Conservation (phyloP, 2,113 vertebrate species). For the Phaetusa simplex region DNA sequence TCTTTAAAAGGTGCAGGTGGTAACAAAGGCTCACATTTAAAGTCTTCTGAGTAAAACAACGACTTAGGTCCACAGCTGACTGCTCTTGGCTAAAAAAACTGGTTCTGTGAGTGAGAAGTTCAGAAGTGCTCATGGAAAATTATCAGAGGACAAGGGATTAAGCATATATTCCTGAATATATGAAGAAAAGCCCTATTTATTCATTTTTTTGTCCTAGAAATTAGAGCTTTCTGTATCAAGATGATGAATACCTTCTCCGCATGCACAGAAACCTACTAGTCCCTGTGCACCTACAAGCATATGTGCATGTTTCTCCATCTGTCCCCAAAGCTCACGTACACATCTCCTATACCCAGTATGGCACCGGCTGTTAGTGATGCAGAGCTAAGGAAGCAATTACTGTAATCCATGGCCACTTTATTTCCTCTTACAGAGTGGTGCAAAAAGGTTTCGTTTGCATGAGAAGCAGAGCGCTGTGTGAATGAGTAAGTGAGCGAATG, state of each 20-base stretch:
- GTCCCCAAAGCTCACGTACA: neutral
- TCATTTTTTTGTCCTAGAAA: neutral
- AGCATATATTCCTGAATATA: neutral
- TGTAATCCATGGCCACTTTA: neutral
- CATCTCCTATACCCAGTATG: neutral
- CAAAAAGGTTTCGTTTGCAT: neutral
- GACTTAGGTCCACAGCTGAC: neutral
- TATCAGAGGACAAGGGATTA: neutral
- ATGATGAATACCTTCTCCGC: neutral
- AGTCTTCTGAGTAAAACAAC: accelerated
- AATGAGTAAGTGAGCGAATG: neutral
- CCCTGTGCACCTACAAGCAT: neutral
- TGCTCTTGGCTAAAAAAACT: neutral
- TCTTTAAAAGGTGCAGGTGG: neutral
- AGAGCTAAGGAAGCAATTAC: neutral
- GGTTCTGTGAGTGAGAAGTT: neutral
- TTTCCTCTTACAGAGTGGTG: neutral
- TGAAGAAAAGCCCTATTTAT: neutral
- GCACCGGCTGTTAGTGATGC: neutral
- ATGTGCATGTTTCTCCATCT: accelerated
- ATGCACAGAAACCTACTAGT: neutral
- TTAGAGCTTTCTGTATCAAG: neutral
- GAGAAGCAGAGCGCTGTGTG: neutral
- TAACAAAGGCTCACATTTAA: neutral
- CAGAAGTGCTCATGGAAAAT: neutral